phyloP scores from a whole-genome alignment of 2,797 vertebrate genomes.

The Phataginus tetradactyla region DNA sequence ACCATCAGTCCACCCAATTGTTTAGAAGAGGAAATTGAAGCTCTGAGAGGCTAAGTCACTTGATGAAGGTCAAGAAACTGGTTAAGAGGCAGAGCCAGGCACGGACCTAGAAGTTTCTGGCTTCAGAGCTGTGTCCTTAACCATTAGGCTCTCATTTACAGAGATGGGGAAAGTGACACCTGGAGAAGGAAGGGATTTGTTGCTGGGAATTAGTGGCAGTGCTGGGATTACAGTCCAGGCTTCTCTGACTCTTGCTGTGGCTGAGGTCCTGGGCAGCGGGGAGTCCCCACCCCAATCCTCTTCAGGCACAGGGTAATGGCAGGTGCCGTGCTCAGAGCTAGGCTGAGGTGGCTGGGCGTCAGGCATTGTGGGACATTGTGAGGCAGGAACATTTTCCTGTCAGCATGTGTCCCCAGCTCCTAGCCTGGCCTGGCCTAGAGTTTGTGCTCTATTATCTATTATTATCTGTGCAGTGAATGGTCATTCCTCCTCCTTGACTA shows the following conservation, averaged over 20 bases:
- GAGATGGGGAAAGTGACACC: not conserved
- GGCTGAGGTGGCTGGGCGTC: too few relatives aligned
- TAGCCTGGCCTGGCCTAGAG: not conserved
- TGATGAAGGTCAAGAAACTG: not conserved
- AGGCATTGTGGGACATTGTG: not conserved
- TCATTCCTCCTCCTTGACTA: not conserved
- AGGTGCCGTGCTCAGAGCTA: not conserved
- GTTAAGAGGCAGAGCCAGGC: not conserved
- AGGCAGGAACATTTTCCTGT: not conserved
- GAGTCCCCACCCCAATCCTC: fast-evolving
- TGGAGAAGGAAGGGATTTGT: not conserved
- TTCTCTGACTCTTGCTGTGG: not conserved
- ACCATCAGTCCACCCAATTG: not conserved
- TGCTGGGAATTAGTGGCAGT: not conserved
- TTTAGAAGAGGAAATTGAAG: not conserved
- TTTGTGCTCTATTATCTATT: not conserved
- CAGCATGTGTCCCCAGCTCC: too few relatives aligned
- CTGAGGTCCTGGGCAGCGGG: fast-evolving
- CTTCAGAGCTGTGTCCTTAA: not conserved
- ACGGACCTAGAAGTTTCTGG: not conserved
- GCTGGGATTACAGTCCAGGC: not conserved
- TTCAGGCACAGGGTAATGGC: not conserved
- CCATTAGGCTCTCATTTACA: not conserved
- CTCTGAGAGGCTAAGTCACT: not conserved
- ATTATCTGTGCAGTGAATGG: too few relatives aligned